Base-by-base conservation (phyloP, 2,113 vertebrate species). In the Colaptes auratus region DNA sequence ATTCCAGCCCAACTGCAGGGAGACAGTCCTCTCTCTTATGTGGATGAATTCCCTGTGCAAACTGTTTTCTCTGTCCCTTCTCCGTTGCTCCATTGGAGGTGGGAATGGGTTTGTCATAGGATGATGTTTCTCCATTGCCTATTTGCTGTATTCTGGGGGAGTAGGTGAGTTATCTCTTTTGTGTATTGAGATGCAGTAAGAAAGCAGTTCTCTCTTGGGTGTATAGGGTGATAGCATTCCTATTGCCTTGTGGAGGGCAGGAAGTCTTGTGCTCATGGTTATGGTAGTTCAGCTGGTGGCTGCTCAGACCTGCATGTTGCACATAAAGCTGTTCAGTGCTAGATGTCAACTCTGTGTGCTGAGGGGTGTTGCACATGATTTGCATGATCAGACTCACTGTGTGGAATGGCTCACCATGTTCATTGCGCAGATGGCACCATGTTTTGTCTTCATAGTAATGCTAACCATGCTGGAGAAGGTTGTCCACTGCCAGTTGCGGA, bases 311-410 rank as follows among this genome's bases (percentile, higher is more conserved):
- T n/a, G 15, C 4, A 0, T 39, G 15, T 72, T 61, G 18, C 60
- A 42, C 10, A 3, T 4, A n/a, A 56, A 60, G 28, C 27, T 83
- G 30, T 71, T 42, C 48, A 36, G 59, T 42, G 25, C 67, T 63
- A 55, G 53, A 8, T 19, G 11, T 55, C 36, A 72, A 4, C 17
- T 76, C 30, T 33, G 15, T 50, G 59, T 73, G 70, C 79, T 61
- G 58, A 69, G 42, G 8, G 33, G 4, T 28, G 48, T 84, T 77
- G 74, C 33, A 72, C 19, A 23, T 67, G 77, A 79, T 33, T 35
- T 46, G 31, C 31, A 4, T 0, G 5, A 73, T 23, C 59, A 83
- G 53, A n/a, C 8, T 6, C 1, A 2, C n/a, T 1, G 0, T 1
- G 0, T 58, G 42, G 42, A 59, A 56, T 46, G 25, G 69, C 67